Conservation (phyloP, 2,888 invertebrate species). For the Cyclophora punctaria region DNA sequence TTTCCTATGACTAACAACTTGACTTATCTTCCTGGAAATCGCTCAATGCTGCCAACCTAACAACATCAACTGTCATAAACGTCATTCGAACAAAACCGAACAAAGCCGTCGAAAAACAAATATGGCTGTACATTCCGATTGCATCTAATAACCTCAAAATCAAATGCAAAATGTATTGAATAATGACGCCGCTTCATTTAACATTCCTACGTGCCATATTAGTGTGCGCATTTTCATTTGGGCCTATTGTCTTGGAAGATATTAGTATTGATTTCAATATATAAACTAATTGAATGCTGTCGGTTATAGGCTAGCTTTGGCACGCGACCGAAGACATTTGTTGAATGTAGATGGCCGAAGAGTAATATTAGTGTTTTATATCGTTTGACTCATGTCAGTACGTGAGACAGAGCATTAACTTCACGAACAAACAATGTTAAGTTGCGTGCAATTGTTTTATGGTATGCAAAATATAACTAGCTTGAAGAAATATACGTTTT, state of each 20-base stretch:
- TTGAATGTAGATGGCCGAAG: conserved; percentile 60
- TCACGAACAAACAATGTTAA: conserved; percentile 56
- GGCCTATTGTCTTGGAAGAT: conserved; percentile 71
- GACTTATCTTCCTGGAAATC: conserved; percentile 53
- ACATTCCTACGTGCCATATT: conserved; percentile 72
- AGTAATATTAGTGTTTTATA: conserved; percentile 42
- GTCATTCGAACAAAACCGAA: conserved; percentile 51
- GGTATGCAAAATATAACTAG: conserved; percentile 12
- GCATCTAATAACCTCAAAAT: conserved; percentile 75
- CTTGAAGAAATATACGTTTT: conserved; percentile 10
- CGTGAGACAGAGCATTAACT: conserved; percentile 65
- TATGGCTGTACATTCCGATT: conserved; percentile 70
- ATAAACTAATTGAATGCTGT: conserved; percentile 71
- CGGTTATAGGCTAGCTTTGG: conserved; percentile 68
- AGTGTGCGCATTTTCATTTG: conserved; percentile 71
- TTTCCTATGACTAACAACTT: conserved; percentile 37
- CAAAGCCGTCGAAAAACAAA: conserved; percentile 55
- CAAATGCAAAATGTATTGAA: conserved; percentile 72
- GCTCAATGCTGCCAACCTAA: conserved; percentile 41
- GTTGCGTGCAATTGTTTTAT: conserved; percentile 11
- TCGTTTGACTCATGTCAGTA: conserved; percentile 63
- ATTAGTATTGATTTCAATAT: conserved; percentile 75
- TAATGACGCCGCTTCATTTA: conserved; percentile 69
- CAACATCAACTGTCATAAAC: conserved; percentile 59
- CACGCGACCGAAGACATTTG: conserved; percentile 62